Percentiles rank a stretch among this genome's conserved stretches.
These are phyloP conservation scores for Hemitrygon akajei DNA, from an alignment of 2,797 vertebrate species.

Conservation along the genomic window DNA sequence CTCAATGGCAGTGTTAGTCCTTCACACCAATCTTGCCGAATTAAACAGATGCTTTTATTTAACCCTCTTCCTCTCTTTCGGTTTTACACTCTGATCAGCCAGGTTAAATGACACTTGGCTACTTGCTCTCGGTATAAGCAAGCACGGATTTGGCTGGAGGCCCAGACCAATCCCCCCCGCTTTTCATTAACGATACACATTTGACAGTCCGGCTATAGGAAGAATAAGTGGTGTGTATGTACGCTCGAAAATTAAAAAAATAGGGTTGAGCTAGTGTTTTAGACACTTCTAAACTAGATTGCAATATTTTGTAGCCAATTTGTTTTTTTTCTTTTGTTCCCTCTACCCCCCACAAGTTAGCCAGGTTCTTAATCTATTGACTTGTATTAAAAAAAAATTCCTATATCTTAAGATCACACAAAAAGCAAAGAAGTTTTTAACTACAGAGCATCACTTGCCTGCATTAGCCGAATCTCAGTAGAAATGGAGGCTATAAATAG, in stretches of 20 bases:
- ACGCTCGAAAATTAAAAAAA: not conserved
- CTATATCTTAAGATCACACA: not conserved
- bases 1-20: not conserved
- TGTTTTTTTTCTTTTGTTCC: not conserved
- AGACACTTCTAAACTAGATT: not conserved
- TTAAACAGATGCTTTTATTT: not conserved
- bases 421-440: not conserved
- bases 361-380: not conserved
- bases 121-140: not conserved
- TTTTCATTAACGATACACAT: not conserved
- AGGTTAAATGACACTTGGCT: conserved; percentile 7
- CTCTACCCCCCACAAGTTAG: not conserved
- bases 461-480: not conserved
- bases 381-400: not conserved
- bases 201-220: not conserved
- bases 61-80: not conserved
- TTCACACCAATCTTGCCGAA: not conserved
- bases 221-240: not conserved
- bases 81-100: not conserved
- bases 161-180: not conserved
- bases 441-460: not conserved
- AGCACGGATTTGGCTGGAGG: not conserved
- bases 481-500: not conserved
- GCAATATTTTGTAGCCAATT: not conserved
- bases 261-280: not conserved